Percentiles rank a stretch among this genome's conserved stretches.
phyloP scores from a whole-genome alignment of 92 coral and sea anemone genomes.

The Micromussa lordhowensis region DNA sequence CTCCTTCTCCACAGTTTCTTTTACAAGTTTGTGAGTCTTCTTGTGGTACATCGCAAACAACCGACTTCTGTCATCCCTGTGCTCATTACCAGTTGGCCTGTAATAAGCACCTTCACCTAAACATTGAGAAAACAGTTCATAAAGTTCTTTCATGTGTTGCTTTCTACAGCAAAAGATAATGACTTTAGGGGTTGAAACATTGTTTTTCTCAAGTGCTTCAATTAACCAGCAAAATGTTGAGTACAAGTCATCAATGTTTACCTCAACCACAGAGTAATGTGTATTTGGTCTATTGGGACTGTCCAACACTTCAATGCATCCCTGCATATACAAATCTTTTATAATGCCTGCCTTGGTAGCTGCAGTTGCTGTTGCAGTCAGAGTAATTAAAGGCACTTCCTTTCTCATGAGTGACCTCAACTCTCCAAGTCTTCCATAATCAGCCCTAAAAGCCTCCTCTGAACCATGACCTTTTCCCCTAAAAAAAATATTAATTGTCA shows the following conservation, averaged over 20 bases:
- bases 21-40: conserved; percentile 48
- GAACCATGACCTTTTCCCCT: background rate
- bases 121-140: conserved; percentile 37
- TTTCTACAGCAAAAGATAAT: conserved; percentile 49
- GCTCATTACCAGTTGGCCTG: conserved; percentile 37
- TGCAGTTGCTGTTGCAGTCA: conserved; percentile 60
- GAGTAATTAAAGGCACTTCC: conserved; percentile 32
- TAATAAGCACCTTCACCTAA: conserved; percentile 27
- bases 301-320: conserved; percentile 8
- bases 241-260: conserved; percentile 9
- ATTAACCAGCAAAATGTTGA: conserved; percentile 26
- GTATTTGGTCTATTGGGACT: conserved; percentile 39
- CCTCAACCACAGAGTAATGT: conserved; percentile 6
- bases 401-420: conserved; percentile 2
- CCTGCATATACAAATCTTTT: conserved; percentile 13
- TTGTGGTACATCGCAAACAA: conserved; percentile 64
- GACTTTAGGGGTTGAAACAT: conserved; percentile 42
- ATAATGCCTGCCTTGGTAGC: conserved; percentile 6
- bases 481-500: too few relatives aligned
- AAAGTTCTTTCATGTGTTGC: conserved; percentile 44
- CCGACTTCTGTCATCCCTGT: conserved; percentile 35
- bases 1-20: conserved; percentile 39
- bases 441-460: conserved; percentile 45
- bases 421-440: conserved; percentile 37
- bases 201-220: conserved; percentile 24